Evolutionary conservation across 2,888 invertebrate species (phyloP).

Genomic region (Lydus trimaculatus): DNA sequence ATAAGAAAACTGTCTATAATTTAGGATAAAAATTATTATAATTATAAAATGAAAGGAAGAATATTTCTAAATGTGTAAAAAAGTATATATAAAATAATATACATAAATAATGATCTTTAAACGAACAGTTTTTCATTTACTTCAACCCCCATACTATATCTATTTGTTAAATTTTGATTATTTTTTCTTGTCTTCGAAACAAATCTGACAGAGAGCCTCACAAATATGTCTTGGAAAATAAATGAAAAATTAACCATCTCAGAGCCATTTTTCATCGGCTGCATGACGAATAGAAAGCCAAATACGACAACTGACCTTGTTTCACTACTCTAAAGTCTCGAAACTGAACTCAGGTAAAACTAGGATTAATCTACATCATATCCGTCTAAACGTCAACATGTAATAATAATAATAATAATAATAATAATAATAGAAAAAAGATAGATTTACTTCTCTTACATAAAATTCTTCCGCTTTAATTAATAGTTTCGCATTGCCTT

Average conservation of each 20-base stretch:
- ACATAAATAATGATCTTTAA: conserved; percentile 53
- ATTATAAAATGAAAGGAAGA: conserved; percentile 56
- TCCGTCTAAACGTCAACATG: background rate
- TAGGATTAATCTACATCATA: background rate
- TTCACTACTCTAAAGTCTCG: conserved; percentile 6
- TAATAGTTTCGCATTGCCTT: background rate
- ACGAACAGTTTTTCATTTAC: conserved; percentile 30
- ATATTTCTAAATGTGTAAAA: conserved; percentile 62
- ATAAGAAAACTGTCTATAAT: conserved; percentile 55
- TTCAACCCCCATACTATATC: background rate
- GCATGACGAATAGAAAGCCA: conserved; percentile 29
- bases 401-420: background rate
- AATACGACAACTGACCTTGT: conserved; percentile 27
- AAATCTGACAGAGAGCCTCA: background rate
- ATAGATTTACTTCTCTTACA: background rate
- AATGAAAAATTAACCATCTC: conserved; percentile 22
- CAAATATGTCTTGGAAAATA: background rate
- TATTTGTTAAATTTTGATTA: background rate
- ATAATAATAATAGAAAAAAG: background rate
- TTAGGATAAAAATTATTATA: conserved; percentile 57
- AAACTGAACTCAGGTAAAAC: background rate
- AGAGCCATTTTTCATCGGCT: conserved; percentile 29
- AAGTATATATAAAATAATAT: conserved; percentile 38
- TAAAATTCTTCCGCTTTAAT: background rate
- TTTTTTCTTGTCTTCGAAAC: background rate